These are phyloP conservation scores for Ptychobarbus kaznakovi DNA, from an alignment of 2,797 vertebrate genomes.

Conservation along the genomic window DNA sequence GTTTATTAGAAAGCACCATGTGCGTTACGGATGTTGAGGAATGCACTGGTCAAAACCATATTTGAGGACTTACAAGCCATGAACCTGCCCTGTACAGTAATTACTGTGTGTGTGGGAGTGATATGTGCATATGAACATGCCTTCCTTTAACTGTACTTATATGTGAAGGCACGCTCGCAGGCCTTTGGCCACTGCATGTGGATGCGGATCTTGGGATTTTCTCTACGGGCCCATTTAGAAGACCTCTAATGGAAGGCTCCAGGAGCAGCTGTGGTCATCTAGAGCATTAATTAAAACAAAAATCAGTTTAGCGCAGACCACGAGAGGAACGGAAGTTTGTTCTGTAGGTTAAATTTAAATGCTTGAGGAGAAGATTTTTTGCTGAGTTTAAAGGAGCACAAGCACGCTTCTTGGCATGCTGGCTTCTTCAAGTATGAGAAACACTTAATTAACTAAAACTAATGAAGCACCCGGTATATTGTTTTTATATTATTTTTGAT, in stretches of 20 bases:
- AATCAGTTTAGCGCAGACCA: constrained; percentile 85
- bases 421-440: constrained; percentile 35
- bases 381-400: constrained; percentile 67
- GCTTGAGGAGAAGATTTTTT: constrained; percentile 47
- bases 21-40: constrained; percentile 54
- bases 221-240: constrained; percentile 67
- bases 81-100: constrained; percentile 46
- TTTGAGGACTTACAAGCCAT: constrained; percentile 56
- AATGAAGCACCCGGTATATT: constrained; percentile 11
- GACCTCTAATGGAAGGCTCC: constrained; percentile 82
- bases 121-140: constrained; percentile 65
- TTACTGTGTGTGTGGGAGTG: constrained; percentile 54
- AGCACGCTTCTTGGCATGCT: constrained; percentile 22
- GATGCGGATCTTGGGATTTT: constrained; percentile 54
- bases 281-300: constrained; percentile 88
- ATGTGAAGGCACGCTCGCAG: constrained; percentile 17
- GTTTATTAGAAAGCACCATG: constrained; percentile 82
- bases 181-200: constrained; percentile 55
- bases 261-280: constrained; percentile 81
- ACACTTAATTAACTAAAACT: constrained; percentile 19
- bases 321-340: constrained; percentile 85
- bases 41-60: constrained; percentile 59
- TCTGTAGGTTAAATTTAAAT: constrained; percentile 81
- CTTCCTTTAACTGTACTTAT: constrained; percentile 66
- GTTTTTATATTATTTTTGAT: constrained; percentile 2